A percentile compares a stretch with the other conserved stretches of the same genome.
phyloP scores from a whole-genome alignment of 2,113 vertebrate genomes.

The Cyprinodon variegatus region DNA sequence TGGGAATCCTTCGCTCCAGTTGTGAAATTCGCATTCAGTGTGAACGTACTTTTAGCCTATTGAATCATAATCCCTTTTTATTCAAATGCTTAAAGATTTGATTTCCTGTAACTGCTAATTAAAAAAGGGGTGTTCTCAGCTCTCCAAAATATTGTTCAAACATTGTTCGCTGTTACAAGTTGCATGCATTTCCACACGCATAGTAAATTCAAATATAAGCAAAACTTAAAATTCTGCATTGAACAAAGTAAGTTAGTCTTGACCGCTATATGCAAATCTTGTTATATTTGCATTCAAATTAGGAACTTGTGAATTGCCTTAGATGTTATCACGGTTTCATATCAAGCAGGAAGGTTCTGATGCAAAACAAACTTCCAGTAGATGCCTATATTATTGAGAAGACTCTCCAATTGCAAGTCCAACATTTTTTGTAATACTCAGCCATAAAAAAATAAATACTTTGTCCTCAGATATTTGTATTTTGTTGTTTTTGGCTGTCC shows the following conservation, averaged over 20 bases:
- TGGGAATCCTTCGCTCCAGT: too few species aligned
- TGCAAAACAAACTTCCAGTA: not conserved
- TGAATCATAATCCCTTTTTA: not conserved
- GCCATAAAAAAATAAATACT: not conserved
- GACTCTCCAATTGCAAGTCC: too few species aligned
- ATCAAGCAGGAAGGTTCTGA: not conserved
- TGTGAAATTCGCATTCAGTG: too few species aligned
- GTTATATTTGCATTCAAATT: slow-evolving; percentile 1
- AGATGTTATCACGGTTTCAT: not conserved
- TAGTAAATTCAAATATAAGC: not conserved
- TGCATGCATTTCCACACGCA: not conserved
- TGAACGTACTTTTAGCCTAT: not conserved
- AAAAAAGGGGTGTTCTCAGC: not conserved
- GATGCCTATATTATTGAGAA: not conserved
- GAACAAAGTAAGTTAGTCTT: not conserved
- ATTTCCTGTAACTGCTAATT: not conserved
- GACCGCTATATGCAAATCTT: not conserved
- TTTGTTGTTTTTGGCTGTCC: too few species aligned
- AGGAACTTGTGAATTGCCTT: not conserved
- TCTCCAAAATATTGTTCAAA: not conserved
- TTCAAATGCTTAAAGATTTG: not conserved
- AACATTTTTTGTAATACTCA: too few species aligned
- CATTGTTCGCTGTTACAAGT: not conserved
- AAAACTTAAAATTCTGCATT: not conserved
- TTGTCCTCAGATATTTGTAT: not conserved